phyloP scores from a whole-genome alignment of 2,113 vertebrate genomes.

The Gorsachius goisagi region DNA sequence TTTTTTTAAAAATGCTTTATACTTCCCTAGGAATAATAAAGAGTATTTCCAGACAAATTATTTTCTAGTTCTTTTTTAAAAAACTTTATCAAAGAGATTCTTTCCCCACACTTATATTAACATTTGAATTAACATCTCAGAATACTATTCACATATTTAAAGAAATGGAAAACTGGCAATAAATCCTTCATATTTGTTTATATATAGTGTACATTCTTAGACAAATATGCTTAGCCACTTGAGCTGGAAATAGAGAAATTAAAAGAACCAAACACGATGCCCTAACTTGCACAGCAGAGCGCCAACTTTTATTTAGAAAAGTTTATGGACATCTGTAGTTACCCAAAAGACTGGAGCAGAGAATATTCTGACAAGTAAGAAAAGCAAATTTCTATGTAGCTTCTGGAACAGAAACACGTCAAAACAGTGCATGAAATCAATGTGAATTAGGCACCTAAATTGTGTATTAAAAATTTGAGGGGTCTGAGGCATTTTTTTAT shows the following conservation, averaged over 20 bases:
- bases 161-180: not conserved
- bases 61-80: not conserved
- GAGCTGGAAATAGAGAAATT: not conserved
- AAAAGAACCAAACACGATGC: not conserved
- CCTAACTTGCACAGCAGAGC: not conserved
- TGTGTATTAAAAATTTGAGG: not conserved
- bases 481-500: not conserved
- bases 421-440: not conserved
- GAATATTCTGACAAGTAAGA: not conserved
- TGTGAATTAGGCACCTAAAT: not conserved
- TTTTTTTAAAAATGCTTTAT: not conserved
- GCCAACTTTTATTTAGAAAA: not conserved
- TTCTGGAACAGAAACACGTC: not conserved
- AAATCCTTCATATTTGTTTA: not conserved
- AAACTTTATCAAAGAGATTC: not conserved
- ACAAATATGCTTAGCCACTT: not conserved
- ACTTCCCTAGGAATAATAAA: not conserved
- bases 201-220: not conserved
- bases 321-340: not conserved
- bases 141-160: not conserved
- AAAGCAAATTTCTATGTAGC: not conserved
- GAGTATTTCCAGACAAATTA: not conserved
- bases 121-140: not conserved
- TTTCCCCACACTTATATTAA: not conserved
- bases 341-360: not conserved